phyloP scores from a whole-genome alignment of 2,888 invertebrate genomes.

The Drosophila tripunctata region DNA sequence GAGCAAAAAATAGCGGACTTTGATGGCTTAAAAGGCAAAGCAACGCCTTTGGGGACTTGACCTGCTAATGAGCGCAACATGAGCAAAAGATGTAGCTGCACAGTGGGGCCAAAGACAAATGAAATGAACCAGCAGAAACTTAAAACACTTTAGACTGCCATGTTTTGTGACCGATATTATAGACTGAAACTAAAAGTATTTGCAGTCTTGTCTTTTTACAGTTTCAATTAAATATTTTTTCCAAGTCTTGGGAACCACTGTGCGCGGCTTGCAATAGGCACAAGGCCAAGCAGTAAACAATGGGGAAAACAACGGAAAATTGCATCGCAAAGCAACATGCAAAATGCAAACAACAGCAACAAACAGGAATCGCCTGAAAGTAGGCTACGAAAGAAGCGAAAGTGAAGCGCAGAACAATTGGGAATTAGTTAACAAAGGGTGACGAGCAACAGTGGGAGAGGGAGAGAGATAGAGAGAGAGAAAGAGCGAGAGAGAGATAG shows the following conservation, averaged over 20 bases:
- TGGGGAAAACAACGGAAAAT: conserved; percentile 21
- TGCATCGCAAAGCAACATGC: conserved; percentile 28
- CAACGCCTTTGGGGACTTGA: conserved; percentile 47
- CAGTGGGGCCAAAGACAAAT: conserved; percentile 4
- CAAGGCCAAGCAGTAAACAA: conserved; percentile 62
- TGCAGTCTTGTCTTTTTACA: background rate
- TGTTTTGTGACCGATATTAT: too few relatives aligned
- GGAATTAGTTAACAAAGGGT: conserved; percentile 7
- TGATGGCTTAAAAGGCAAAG: background rate
- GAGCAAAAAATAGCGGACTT: background rate
- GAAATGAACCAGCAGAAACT: background rate
- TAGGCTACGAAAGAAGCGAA: conserved; percentile 40
- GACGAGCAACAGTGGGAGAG: background rate
- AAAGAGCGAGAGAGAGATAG: background rate
- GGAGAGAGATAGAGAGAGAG: background rate
- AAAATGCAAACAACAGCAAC: conserved; percentile 15
- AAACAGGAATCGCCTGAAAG: conserved; percentile 21
- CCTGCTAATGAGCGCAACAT: conserved; percentile 64
- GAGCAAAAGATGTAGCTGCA: conserved; percentile 25
- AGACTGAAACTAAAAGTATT: too few relatives aligned
- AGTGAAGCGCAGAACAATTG: conserved; percentile 38
- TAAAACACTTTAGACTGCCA: background rate
- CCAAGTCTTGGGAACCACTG: conserved; percentile 6
- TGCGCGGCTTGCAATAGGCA: conserved; percentile 49
- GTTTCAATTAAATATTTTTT: background rate